Percentiles rank a stretch among this genome's conserved stretches.
Evolutionary conservation across 2,113 vertebrate species (phyloP).

Genomic region (Potamarius usumacintae): DNA sequence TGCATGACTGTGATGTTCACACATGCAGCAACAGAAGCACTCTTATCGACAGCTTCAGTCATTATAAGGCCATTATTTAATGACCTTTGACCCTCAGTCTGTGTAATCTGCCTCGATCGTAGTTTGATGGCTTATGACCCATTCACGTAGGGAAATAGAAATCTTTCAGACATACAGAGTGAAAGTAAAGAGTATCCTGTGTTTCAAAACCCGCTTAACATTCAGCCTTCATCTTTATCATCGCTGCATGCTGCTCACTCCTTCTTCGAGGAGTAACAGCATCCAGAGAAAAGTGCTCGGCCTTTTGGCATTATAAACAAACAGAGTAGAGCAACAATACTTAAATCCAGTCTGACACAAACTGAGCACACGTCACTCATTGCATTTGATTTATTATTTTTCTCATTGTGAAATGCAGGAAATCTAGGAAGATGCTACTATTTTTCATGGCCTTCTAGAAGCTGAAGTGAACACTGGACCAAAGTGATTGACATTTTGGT

Average conservation of each 20-base stretch:
- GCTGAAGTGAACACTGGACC: not conserved
- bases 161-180: not conserved
- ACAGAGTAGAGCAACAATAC: not conserved
- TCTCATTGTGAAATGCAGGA: not conserved
- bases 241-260: not conserved
- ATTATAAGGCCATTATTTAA: not conserved
- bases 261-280: not conserved
- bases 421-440: not conserved
- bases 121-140: not conserved
- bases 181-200: not conserved
- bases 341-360: not conserved
- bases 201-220: slow-evolving; percentile 11
- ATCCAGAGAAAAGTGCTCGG: not conserved
- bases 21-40: slow-evolving; percentile 9
- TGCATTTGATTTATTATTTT: not conserved
- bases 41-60: not conserved
- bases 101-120: not conserved
- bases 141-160: not conserved
- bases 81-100: not conserved
- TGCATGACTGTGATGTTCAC: not conserved
- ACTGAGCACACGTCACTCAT: not conserved
- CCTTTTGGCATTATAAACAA: not conserved
- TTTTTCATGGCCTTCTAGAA: not conserved
- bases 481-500: not conserved
- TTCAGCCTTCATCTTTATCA: slow-evolving; percentile 11